phyloP scores from a whole-genome alignment of 1,140 invertebrate genomes.

The Telenomus remus region DNA sequence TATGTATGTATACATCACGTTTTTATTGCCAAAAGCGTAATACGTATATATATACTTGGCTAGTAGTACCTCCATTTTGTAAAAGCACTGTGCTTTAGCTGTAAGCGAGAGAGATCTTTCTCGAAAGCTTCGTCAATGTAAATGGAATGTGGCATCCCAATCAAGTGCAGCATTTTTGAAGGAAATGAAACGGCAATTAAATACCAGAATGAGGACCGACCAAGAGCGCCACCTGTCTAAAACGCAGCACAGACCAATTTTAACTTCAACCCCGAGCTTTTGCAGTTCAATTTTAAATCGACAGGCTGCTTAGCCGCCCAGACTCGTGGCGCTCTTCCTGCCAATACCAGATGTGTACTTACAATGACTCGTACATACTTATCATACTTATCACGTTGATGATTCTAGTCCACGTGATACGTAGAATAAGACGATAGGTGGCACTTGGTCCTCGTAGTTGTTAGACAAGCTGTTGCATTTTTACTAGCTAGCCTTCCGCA shows the following conservation, averaged over 20 bases:
- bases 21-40: slow-evolving; percentile 61
- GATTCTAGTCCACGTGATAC: slow-evolving; percentile 25
- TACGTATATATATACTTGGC: slow-evolving; percentile 59
- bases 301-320: no score
- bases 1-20: slow-evolving; percentile 59
- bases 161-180: slow-evolving; percentile 74
- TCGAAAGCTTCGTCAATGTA: slow-evolving; percentile 75
- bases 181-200: slow-evolving; percentile 59
- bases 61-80: slow-evolving; percentile 65
- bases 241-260: no score
- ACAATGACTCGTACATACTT: slow-evolving; percentile 67
- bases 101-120: slow-evolving; percentile 67
- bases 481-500: slow-evolving; percentile 74
- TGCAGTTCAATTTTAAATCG: no score
- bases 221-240: slow-evolving; percentile 19
- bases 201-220: slow-evolving; percentile 57
- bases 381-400: slow-evolving; percentile 49
- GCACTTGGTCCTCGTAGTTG: slow-evolving; percentile 72
- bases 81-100: slow-evolving; percentile 67
- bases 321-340: slow-evolving; percentile 16
- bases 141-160: slow-evolving; percentile 75
- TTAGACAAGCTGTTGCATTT: slow-evolving; percentile 74
- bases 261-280: no score
- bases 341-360: slow-evolving; percentile 61
- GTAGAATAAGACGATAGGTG: slow-evolving; percentile 64